Conservation (phyloP, 35 echinoderm and acorn worm genomes). For the Strongylocentrotus purpuratus region DNA sequence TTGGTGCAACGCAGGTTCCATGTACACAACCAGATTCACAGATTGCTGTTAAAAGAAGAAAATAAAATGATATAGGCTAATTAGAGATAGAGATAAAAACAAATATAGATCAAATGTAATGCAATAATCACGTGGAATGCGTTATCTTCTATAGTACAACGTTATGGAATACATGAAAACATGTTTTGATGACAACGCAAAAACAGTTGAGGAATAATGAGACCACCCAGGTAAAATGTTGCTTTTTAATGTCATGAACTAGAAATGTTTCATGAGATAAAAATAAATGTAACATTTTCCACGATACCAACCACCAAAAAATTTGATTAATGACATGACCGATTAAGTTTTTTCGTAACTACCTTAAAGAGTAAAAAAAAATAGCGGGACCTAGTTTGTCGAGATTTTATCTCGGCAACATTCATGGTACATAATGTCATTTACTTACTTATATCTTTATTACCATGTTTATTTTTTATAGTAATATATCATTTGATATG, state of each 20-base stretch:
- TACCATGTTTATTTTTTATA: no score
- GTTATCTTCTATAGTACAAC: not conserved
- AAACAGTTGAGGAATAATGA: not conserved
- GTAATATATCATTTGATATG: no score
- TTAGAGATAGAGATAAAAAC: not conserved
- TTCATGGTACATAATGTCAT: no score
- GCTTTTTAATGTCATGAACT: not conserved
- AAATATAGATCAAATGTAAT: no score
- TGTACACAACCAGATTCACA: conserved; percentile 75
- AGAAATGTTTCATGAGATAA: not conserved
- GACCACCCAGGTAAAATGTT: not conserved
- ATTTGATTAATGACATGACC: no score
- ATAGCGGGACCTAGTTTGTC: no score
- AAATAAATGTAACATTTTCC: not conserved
- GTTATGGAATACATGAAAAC: not conserved
- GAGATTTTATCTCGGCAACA: no score
- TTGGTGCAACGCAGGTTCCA: conserved; percentile 80
- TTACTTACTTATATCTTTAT: no score
- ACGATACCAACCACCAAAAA: not conserved
- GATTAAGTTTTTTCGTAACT: no score
- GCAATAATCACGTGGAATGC: not conserved
- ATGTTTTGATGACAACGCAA: not conserved
- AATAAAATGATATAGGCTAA: not conserved
- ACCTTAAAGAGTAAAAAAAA: no score
- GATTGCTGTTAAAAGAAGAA: conserved; percentile 68